Evolutionary conservation across 2,797 vertebrate genomes (phyloP).

Genomic region (Cossypha niveicapilla): DNA sequence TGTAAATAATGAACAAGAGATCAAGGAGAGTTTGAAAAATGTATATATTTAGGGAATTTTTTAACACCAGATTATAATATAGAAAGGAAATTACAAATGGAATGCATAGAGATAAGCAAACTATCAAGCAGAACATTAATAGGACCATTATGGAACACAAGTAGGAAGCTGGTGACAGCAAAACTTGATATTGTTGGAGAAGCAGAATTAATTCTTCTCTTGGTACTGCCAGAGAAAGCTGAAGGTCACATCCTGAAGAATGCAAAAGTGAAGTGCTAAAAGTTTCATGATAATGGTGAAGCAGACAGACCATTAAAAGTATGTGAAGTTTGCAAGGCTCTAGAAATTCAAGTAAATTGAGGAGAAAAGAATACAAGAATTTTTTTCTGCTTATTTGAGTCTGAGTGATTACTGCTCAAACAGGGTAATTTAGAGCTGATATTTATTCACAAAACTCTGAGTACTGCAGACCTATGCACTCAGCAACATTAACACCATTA

Average conservation of each 20-base stretch:
- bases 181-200: neutral
- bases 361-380: neutral
- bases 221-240: neutral
- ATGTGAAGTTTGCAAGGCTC: neutral
- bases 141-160: neutral
- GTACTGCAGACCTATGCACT: neutral
- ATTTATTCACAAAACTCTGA: neutral
- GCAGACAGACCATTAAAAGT: neutral
- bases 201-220: neutral
- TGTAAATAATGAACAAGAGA: neutral
- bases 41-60: rapidly evolving
- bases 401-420: neutral
- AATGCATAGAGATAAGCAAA: neutral
- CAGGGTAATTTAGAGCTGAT: neutral
- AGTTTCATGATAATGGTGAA: neutral
- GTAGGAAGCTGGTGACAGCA: neutral
- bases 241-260: neutral
- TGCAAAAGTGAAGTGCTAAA: neutral
- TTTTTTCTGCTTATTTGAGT: neutral
- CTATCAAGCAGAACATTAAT: neutral
- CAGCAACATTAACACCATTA: slow-evolving; percentile 4
- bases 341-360: neutral
- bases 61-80: neutral
- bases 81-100: neutral
- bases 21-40: neutral